These are phyloP conservation scores for Syngnathus acus DNA, from an alignment of 2,797 vertebrate genomes.

Conservation along the genomic window DNA sequence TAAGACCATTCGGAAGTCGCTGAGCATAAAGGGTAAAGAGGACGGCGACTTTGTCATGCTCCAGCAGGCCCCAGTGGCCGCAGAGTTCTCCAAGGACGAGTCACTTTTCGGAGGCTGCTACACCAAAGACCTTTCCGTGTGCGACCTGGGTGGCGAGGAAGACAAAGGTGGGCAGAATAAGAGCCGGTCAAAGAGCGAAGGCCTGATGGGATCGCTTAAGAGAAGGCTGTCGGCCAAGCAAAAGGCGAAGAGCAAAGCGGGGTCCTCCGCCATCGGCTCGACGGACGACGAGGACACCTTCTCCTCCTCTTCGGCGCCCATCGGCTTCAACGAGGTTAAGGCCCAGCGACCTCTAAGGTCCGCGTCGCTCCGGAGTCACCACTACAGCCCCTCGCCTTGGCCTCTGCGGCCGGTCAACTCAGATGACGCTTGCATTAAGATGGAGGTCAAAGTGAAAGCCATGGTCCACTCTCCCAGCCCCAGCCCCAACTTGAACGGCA, in stretches of 20 bases:
- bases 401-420: slow-evolving; percentile 86
- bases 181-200: slow-evolving; percentile 84
- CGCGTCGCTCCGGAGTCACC: slow-evolving; percentile 86
- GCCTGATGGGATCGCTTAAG: slow-evolving; percentile 94
- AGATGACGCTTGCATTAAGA: slow-evolving; percentile 90
- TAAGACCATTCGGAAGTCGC: slow-evolving; percentile 97
- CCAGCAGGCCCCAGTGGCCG: slow-evolving; percentile 78
- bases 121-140: slow-evolving; percentile 85
- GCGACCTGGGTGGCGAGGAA: slow-evolving; percentile 81
- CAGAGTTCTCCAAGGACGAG: slow-evolving; percentile 91
- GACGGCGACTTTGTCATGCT: slow-evolving; percentile 95
- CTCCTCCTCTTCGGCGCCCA: slow-evolving; percentile 89
- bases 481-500: slow-evolving; percentile 86
- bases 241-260: slow-evolving; percentile 87
- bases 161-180: slow-evolving; percentile 85
- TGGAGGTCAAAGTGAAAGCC: slow-evolving; percentile 95
- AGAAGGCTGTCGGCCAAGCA: slow-evolving; percentile 91
- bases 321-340: slow-evolving; percentile 87
- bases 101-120: slow-evolving; percentile 91
- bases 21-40: slow-evolving; percentile 97
- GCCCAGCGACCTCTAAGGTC: slow-evolving; percentile 88
- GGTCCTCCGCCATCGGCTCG: slow-evolving; percentile 73
- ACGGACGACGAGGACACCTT: slow-evolving; percentile 88
- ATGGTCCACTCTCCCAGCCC: slow-evolving; percentile 90
- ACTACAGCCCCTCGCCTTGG: slow-evolving; percentile 97